phyloP scores from a whole-genome alignment of 2,113 vertebrate species.

The Varanus komodoensis region DNA sequence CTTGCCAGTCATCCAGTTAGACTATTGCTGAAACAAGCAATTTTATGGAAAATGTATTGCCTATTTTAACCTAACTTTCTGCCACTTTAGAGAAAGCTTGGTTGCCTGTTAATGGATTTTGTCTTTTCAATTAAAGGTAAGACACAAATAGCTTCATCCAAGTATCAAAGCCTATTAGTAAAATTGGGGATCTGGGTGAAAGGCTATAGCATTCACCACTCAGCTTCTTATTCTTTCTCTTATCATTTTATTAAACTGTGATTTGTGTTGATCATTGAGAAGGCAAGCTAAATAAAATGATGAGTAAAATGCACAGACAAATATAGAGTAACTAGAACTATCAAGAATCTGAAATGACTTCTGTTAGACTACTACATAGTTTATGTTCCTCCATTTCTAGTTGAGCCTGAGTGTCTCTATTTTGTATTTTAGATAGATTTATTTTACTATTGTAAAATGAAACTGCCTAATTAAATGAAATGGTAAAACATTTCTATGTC shows the following conservation, averaged over 20 bases:
- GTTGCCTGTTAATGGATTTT: background rate
- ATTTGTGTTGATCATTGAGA: background rate
- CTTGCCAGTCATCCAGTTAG: background rate
- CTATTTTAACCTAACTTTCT: conserved; percentile 23
- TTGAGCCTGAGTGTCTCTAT: background rate
- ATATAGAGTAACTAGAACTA: background rate
- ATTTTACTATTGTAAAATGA: background rate
- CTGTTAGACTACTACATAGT: background rate
- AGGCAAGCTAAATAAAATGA: background rate
- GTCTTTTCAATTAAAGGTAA: background rate
- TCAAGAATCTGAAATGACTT: background rate
- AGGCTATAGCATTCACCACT: background rate
- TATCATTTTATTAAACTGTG: background rate
- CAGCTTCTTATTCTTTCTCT: background rate
- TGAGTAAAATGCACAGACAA: background rate
- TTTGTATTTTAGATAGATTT: background rate
- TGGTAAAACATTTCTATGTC: background rate
- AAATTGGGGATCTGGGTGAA: background rate
- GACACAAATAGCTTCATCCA: background rate
- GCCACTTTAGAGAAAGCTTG: background rate
- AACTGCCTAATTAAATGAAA: background rate
- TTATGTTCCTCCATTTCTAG: background rate
- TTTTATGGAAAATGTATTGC: background rate
- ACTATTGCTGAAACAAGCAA: conserved; percentile 23
- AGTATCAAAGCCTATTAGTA: background rate